Conservation (phyloP, 2,797 vertebrate species). For the Knipowitschia caucasica region DNA sequence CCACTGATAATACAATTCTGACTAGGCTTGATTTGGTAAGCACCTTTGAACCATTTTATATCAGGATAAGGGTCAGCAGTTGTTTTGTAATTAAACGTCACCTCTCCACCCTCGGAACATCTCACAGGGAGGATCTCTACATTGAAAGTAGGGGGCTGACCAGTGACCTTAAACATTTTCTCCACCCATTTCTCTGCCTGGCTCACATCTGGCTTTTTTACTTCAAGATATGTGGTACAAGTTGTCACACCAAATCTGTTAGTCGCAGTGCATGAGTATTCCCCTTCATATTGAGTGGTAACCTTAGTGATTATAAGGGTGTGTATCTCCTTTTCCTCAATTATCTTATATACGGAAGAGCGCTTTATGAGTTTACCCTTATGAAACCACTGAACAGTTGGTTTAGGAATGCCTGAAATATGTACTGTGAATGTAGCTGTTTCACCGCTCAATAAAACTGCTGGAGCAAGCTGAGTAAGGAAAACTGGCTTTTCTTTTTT, state of each 20-base stretch:
- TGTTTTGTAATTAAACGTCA: constrained; percentile 77
- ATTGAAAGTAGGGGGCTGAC: constrained; percentile 77
- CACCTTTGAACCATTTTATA: constrained; percentile 85
- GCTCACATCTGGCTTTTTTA: constrained; percentile 68
- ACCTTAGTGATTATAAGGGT: constrained; percentile 82
- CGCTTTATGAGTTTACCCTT: constrained; percentile 73
- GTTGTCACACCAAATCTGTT: constrained; percentile 79
- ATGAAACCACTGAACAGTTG: constrained; percentile 87
- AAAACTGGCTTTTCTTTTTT: constrained; percentile 86
- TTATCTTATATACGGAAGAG: constrained; percentile 75
- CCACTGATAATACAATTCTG: constrained; percentile 66
- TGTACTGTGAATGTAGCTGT: constrained; percentile 81
- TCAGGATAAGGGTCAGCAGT: constrained; percentile 76
- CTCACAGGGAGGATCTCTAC: constrained; percentile 69
- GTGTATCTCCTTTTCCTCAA: constrained; percentile 82
- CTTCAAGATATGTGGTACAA: constrained; percentile 81
- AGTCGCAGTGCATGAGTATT: constrained; percentile 83
- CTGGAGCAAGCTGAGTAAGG: constrained; percentile 75
- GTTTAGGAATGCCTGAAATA: constrained; percentile 81
- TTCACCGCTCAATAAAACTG: constrained; percentile 76
- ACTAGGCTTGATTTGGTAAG: constrained; percentile 70
- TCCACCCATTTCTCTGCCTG: constrained; percentile 76
- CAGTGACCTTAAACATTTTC: constrained; percentile 74
- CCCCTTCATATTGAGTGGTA: constrained; percentile 81
- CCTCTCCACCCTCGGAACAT: constrained; percentile 74